Base-by-base conservation (phyloP, 2,797 vertebrate genomes). In the Momotus momota region DNA sequence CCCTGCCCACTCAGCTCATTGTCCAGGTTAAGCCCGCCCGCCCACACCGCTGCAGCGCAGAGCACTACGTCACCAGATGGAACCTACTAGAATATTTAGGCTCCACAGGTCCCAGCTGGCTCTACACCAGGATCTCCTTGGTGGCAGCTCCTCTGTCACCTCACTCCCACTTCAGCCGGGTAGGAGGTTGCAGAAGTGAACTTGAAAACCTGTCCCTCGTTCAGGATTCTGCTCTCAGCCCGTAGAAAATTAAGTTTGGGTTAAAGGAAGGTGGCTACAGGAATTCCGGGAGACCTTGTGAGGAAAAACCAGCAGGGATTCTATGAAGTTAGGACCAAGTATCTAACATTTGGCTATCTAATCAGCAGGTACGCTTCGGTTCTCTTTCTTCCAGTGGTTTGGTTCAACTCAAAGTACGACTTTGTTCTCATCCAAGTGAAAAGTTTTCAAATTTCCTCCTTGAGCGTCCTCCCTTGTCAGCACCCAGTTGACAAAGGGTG, bases 381-480 rank as follows among this genome's bases (percentile, higher is more conserved):
- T 62, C 69, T 61, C 40, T 54, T 88, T 48, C 75, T 84, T 81
- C 66, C 40, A 77, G 19, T 22, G 43, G 29, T 57, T 46, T 64
- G 69, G 20, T 58, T 70, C 69, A 77, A 77, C 73, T 89, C 71
- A 35, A 52, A 22, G 40, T 25, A 83, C 51, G 20, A 25, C 38
- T 65, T 80, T 35, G 75, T 14, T 90, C 64, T 94, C 66, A 54
- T 10, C 26, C 35, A 55, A 83, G 27, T 38, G n/a, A 43, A 71
- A 93, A 75, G 65, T 85, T 11, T 21, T 41, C 61, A 22, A 62
- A 77, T 55, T 94, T 95, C 80, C 67, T 95, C 22, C 86, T 95
- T 55, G 4, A 73, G 33, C 51, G 70, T 73, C 79, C 73, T 81
- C 33, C 70, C 73, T 40, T 61, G 49, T 70, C 69, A 88, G 58